Base-by-base conservation (phyloP, 2,113 vertebrate species). In the Hippocampus guttulatus region DNA sequence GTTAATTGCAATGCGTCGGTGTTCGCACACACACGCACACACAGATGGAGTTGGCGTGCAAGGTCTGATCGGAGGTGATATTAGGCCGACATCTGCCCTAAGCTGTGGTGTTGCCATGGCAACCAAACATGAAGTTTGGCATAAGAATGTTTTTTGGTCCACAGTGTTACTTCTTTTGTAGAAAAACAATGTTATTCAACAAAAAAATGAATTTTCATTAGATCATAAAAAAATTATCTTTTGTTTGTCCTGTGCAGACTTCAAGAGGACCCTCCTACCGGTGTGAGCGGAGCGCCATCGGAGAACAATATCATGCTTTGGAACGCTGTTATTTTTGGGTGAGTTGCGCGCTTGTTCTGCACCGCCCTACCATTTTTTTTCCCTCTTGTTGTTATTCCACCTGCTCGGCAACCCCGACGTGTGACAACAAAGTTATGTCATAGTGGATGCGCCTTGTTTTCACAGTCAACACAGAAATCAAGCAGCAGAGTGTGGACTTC, bases 241-340 rank as follows among this genome's bases (percentile, higher is more conserved):
- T 30, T 21, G 27, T 33, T 81, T 12, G 9, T 80, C 54, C 75
- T 21, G 21, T 71, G 57, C 85, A 99, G 97, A 81, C 95, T 99
- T 93, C 97, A 99, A 90, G 97, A 99, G 91, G 97, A 98, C 85
- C 97, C 97, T 87, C 97, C 97, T 84, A 96, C 97, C 75, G 97
- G 97, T 81, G 97, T 99, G 85, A 99, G 97, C 78, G 97, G 97
- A 41, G 97, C 97, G 45, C 97, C 97, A 5, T 98, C 97, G 75
- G 97, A 99, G 89, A 99, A 98, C 89, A 99, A 99, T 79, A 99
- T 99, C 85, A 98, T 99, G 97, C 93, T 97, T 61, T 99, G 97
- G 97, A 99, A 99, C 86, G 97, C 97, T 78, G 97, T 99, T 91
- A 98, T 99, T 94, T 99, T 99, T 93, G 97, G 96, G 97, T 99